Evolutionary conservation across 2,888 invertebrate genomes (phyloP).

Genomic region (Metalampra italica): DNA sequence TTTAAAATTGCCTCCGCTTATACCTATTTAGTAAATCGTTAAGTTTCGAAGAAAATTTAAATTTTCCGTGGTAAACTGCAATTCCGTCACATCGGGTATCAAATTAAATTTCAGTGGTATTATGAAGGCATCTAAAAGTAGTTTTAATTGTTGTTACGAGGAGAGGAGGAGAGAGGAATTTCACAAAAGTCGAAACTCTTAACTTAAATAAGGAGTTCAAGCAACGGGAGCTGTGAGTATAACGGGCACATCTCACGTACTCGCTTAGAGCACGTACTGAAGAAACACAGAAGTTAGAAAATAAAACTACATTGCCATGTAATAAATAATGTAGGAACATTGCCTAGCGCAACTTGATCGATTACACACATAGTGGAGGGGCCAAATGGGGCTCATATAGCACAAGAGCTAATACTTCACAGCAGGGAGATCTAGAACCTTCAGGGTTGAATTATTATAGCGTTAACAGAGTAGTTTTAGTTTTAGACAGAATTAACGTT

Average conservation of each 20-base stretch:
- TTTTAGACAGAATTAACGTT: too few species aligned
- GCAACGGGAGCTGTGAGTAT: slow-evolving; percentile 17
- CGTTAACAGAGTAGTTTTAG: too few species aligned
- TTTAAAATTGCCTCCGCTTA: not conserved
- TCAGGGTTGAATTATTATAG: not conserved
- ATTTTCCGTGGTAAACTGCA: too few species aligned
- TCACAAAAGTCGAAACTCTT: too few species aligned
- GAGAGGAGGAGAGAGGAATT: too few species aligned
- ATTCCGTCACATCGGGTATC: too few species aligned
- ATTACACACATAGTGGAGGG: slow-evolving; percentile 16
- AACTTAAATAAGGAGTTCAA: not conserved
- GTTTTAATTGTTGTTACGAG: too few species aligned
- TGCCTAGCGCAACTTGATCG: slow-evolving; percentile 21
- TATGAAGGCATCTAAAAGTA: too few species aligned
- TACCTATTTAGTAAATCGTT: not conserved
- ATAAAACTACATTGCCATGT: slow-evolving; percentile 12
- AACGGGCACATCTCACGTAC: slow-evolving; percentile 11
- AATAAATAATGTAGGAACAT: slow-evolving; percentile 18
- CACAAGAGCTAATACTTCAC: slow-evolving; percentile 2
- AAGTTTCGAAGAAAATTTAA: not conserved
- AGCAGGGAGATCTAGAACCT: not conserved
- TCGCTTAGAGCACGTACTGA: not conserved
- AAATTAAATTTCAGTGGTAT: too few species aligned
- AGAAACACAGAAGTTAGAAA: not conserved
- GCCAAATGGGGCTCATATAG: slow-evolving; percentile 11